Conservation (phyloP, 1,140 invertebrate species). For the Brachystomella parvula region DNA sequence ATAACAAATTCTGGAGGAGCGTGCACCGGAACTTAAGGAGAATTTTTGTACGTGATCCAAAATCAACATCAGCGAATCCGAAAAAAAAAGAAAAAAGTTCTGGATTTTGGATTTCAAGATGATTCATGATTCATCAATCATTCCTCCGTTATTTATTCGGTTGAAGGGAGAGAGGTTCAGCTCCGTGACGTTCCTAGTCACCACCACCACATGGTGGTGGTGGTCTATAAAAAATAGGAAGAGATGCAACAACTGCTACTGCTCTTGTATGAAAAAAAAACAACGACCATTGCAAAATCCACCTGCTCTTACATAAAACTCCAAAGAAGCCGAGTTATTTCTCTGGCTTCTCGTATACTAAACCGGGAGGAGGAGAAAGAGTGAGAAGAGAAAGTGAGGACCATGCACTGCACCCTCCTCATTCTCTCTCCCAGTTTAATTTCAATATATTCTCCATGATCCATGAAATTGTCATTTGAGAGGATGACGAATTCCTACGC, state of each 20-base stretch:
- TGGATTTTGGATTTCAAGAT: not conserved
- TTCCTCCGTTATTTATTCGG: not conserved
- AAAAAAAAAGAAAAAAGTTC: too few relatives aligned
- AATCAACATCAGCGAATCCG: too few relatives aligned
- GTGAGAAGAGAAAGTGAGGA: not conserved
- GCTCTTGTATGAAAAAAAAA: too few relatives aligned
- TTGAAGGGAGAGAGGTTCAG: not conserved
- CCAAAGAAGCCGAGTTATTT: too few relatives aligned
- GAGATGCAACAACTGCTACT: not conserved
- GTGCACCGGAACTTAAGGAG: not conserved
- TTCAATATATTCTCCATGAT: not conserved
- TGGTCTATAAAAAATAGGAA: not conserved
- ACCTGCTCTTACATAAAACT: not conserved
- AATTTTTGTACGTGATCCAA: not conserved
- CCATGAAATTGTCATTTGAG: slow-evolving; percentile 7
- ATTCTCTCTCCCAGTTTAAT: not conserved
- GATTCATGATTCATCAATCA: not conserved
- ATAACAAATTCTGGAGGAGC: too few relatives aligned
- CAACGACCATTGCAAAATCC: not conserved
- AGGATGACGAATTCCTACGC: slow-evolving; percentile 6
- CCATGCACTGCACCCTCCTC: not conserved
- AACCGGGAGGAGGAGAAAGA: not conserved
- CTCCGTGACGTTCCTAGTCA: not conserved
- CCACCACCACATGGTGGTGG: not conserved
- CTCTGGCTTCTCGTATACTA: too few relatives aligned